A percentile compares a stretch with the other conserved stretches of the same genome.
Conservation (phyloP, 64 coral and sea anemone genomes). For the Stichodactyla mertensii region DNA sequence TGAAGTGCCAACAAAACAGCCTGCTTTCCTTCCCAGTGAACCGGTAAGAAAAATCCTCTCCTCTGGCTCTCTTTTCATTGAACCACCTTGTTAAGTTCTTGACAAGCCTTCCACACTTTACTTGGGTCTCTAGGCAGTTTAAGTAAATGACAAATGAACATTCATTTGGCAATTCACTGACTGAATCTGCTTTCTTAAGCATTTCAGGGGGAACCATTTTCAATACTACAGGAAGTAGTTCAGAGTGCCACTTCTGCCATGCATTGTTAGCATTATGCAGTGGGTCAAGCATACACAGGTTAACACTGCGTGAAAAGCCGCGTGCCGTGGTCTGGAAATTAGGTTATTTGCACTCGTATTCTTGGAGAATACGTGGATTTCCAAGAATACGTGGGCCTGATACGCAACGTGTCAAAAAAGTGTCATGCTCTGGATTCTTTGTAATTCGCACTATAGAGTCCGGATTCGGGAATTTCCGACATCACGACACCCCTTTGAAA, state of each 20-base stretch:
- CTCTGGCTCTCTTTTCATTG: slow-evolving; percentile 37
- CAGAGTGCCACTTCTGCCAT: slow-evolving; percentile 42
- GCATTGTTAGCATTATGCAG: slow-evolving; percentile 46
- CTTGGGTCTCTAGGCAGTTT: slow-evolving; percentile 30
- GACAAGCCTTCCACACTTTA: slow-evolving; percentile 34
- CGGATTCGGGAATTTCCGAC: no score
- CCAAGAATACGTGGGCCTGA: no score
- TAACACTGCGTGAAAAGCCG: no score
- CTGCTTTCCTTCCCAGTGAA: slow-evolving; percentile 54
- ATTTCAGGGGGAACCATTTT: slow-evolving; percentile 24
- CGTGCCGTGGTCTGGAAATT: no score
- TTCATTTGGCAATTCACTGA: slow-evolving; percentile 39
- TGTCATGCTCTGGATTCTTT: no score
- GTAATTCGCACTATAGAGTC: no score
- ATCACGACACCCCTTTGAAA: no score
- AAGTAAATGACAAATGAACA: slow-evolving; percentile 31
- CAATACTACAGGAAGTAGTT: slow-evolving; percentile 21
- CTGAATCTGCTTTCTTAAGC: slow-evolving; percentile 34
- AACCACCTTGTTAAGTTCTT: slow-evolving; percentile 47
- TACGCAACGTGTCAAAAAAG: no score
- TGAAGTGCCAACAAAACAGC: slow-evolving; percentile 48
- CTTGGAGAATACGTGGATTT: no score
- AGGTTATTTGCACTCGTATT: no score
- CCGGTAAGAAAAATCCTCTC: slow-evolving; percentile 46
- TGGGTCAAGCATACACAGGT: slow-evolving; percentile 27